These are phyloP conservation scores for Sanderia malayensis DNA, from an alignment of 30 jellyfish, hydroid and myxozoan genomes.

Conservation along the genomic window DNA sequence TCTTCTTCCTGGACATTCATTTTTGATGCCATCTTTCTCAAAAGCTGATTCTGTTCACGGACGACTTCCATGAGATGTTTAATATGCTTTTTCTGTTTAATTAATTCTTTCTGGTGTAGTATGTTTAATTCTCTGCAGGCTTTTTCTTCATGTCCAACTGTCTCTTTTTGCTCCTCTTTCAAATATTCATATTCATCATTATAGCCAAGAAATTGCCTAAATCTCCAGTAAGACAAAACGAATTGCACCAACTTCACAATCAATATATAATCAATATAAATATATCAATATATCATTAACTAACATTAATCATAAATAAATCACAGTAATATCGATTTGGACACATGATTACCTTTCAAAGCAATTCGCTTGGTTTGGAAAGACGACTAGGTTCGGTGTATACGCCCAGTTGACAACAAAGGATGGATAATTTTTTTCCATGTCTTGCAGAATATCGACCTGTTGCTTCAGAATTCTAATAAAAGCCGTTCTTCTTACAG, in stretches of 20 bases:
- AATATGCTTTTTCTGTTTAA: slow-evolving; percentile 60
- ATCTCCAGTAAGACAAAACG: slow-evolving; percentile 12
- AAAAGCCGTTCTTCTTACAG: slow-evolving; percentile 89
- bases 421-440: slow-evolving; percentile 50
- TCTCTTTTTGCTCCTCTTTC: slow-evolving; percentile 58
- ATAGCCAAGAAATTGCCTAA: slow-evolving; percentile 58
- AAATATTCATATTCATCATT: slow-evolving; percentile 53
- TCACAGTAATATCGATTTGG: too few relatives aligned
- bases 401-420: slow-evolving; percentile 42
- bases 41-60: slow-evolving; percentile 49
- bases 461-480: slow-evolving; percentile 77
- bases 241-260: too few relatives aligned
- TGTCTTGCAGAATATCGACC: slow-evolving; percentile 69
- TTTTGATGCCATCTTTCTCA: slow-evolving; percentile 54
- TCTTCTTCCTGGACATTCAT: slow-evolving; percentile 36
- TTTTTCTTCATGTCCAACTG: slow-evolving; percentile 43
- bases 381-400: slow-evolving; percentile 9
- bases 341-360: slow-evolving; percentile 49
- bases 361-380: slow-evolving; percentile 14
- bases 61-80: slow-evolving; percentile 34
- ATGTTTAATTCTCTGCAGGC: slow-evolving; percentile 21
- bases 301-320: too few relatives aligned
- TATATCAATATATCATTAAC: too few relatives aligned
- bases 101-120: slow-evolving; percentile 49
- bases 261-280: too few relatives aligned